These are phyloP conservation scores for Gobiocypris rarus DNA, from an alignment of 2,113 vertebrate species.

Conservation along the genomic window DNA sequence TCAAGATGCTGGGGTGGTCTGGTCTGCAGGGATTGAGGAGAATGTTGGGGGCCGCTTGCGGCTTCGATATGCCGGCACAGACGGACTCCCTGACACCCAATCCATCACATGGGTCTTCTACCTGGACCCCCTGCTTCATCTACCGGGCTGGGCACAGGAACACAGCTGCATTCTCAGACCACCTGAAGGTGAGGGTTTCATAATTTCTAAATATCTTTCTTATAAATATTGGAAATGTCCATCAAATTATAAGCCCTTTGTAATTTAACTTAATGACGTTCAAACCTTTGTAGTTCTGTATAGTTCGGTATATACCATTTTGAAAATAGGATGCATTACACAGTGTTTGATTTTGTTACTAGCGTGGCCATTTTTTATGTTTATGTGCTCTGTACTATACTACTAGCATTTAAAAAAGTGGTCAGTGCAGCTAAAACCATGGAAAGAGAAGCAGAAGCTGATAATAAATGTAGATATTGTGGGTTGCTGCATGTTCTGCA, in stretches of 20 bases:
- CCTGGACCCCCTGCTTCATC: slow-evolving; percentile 90
- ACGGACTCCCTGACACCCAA: slow-evolving; percentile 77
- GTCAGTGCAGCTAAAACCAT: slow-evolving; percentile 30
- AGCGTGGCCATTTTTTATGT: neutral
- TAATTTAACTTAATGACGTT: neutral
- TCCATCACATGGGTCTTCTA: slow-evolving; percentile 91
- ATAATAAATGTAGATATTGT: slow-evolving; percentile 13
- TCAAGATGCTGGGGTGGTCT: slow-evolving; percentile 78
- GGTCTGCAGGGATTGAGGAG: slow-evolving; percentile 89
- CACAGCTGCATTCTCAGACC: slow-evolving; percentile 84
- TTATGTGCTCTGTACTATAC: neutral
- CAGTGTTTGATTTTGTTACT: too few relatives aligned
- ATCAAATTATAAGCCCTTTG: neutral
- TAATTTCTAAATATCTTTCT: neutral
- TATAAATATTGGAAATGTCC: neutral
- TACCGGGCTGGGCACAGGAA: slow-evolving; percentile 90
- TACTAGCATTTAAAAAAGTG: neutral
- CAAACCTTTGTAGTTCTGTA: neutral
- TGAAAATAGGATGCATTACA: neutral
- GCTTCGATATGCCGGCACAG: slow-evolving; percentile 85
- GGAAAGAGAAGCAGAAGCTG: slow-evolving; percentile 21
- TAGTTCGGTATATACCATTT: neutral
- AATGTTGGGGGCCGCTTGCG: slow-evolving; percentile 91
- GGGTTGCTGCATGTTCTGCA: neutral
- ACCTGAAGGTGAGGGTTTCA: slow-evolving; percentile 80